Conservation (phyloP, 2,888 invertebrate genomes). For the Eilema sororculum region DNA sequence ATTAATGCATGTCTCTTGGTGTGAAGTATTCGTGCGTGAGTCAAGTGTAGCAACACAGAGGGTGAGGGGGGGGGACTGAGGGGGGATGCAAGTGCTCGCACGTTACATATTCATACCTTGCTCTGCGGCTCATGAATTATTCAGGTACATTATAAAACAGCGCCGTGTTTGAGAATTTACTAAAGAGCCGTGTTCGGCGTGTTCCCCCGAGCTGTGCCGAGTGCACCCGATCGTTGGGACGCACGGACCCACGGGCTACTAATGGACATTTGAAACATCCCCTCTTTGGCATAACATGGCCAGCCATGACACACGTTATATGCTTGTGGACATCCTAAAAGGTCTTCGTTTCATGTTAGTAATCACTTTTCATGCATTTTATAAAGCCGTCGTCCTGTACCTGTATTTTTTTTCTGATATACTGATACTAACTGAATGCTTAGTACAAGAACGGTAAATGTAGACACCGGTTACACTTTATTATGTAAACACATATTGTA, state of each 20-base stretch:
- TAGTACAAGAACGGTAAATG: not conserved
- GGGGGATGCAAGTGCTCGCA: constrained; percentile 21
- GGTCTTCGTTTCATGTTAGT: not conserved
- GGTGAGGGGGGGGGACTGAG: not conserved
- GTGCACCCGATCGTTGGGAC: not conserved
- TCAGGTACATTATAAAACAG: constrained; percentile 59
- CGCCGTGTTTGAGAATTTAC: constrained; percentile 46
- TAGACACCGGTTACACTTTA: too few relatives aligned
- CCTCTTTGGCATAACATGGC: not conserved
- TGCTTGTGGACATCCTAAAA: not conserved
- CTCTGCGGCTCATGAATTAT: constrained; percentile 61
- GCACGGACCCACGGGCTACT: not conserved
- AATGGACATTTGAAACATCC: not conserved
- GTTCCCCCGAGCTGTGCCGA: not conserved
- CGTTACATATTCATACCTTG: constrained; percentile 56
- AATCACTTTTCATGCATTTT: not conserved
- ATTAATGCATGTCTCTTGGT: not conserved
- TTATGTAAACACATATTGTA: too few relatives aligned
- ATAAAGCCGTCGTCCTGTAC: not conserved
- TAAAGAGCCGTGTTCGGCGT: constrained; percentile 1
- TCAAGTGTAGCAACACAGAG: not conserved
- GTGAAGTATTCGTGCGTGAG: not conserved
- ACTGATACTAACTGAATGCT: not conserved
- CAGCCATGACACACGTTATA: not conserved
- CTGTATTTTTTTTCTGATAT: not conserved